phyloP scores from a whole-genome alignment of 1,140 invertebrate genomes.

The Philopotamus ludificatus region DNA sequence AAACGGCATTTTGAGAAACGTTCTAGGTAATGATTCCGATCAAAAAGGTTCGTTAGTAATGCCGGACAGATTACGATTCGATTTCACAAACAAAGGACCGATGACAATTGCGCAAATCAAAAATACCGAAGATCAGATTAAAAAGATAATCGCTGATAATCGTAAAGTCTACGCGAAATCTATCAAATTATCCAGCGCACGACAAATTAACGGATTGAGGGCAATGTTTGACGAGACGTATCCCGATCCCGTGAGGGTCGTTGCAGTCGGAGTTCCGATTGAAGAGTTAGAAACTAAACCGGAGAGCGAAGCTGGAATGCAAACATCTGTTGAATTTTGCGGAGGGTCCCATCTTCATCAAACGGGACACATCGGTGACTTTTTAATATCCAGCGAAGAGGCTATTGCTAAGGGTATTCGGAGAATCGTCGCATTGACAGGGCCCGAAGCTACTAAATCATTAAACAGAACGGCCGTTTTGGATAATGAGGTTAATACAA shows the following conservation, averaged over 20 bases:
- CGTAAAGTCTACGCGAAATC: constrained; percentile 88
- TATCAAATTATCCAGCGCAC: constrained; percentile 78
- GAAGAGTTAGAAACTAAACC: constrained; percentile 89
- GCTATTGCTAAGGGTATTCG: constrained; percentile 98
- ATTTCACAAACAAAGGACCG: constrained; percentile 94
- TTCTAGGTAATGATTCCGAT: constrained; percentile 88
- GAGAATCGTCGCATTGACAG: constrained; percentile 95
- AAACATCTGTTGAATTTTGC: constrained; percentile 99
- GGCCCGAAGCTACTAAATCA: constrained; percentile 88
- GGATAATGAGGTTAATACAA: constrained; percentile 70
- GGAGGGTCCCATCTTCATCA: constrained; percentile 95
- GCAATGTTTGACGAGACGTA: constrained; percentile 99
- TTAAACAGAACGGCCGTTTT: constrained; percentile 74
- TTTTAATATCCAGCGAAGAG: constrained; percentile 96
- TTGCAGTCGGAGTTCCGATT: constrained; percentile 91
- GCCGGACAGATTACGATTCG: constrained; percentile 93
- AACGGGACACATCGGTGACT: constrained; percentile 88
- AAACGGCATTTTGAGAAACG: constrained; percentile 90
- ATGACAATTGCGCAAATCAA: constrained; percentile 87
- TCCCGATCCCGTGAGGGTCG: constrained; percentile 96
- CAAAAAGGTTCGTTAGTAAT: constrained; percentile 98
- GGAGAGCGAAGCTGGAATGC: constrained; percentile 67
- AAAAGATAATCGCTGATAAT: constrained; percentile 77
- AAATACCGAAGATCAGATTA: constrained; percentile 76
- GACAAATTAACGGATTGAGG: constrained; percentile 89